Evolutionary conservation across 2,113 vertebrate species (phyloP).

Genomic region (Odontesthes bonariensis): DNA sequence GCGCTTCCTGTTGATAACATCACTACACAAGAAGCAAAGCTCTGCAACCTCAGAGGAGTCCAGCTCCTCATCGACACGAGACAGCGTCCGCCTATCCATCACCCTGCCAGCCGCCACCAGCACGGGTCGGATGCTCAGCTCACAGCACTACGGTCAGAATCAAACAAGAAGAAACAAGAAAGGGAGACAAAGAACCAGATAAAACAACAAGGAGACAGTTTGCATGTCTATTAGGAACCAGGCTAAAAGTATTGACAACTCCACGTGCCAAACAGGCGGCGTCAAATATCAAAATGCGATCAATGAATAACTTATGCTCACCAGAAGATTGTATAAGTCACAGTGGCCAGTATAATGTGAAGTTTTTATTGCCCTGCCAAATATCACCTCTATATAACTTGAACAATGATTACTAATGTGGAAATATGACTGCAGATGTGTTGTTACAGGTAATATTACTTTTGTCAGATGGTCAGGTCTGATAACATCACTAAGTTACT

Average conservation of each 20-base stretch:
- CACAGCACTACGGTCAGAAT: rapidly evolving
- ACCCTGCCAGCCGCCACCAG: not conserved
- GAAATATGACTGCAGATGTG: too few relatives aligned
- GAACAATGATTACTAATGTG: too few relatives aligned
- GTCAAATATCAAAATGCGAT: not conserved
- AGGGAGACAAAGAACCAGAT: not conserved
- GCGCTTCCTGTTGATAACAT: slow-evolving; percentile 68
- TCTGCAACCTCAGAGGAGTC: slow-evolving; percentile 70
- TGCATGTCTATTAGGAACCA: not conserved
- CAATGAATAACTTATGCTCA: not conserved
- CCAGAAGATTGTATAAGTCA: not conserved
- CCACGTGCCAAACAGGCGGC: not conserved
- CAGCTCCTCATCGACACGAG: slow-evolving; percentile 72
- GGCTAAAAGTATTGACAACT: not conserved
- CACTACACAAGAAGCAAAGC: slow-evolving; percentile 81
- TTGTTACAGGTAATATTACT: too few relatives aligned
- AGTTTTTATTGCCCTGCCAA: not conserved
- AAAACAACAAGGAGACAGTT: not conserved
- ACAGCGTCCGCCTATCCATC: slow-evolving; percentile 68
- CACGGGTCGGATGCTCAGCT: not conserved
- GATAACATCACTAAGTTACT: too few relatives aligned
- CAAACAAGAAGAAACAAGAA: not conserved
- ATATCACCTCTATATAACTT: not conserved
- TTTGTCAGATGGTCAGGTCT: too few relatives aligned
- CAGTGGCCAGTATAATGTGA: not conserved